These are phyloP conservation scores for Geodia barretti DNA, from an alignment of 37 sponge, comb jelly and placozoan species.

Conservation along the genomic window DNA sequence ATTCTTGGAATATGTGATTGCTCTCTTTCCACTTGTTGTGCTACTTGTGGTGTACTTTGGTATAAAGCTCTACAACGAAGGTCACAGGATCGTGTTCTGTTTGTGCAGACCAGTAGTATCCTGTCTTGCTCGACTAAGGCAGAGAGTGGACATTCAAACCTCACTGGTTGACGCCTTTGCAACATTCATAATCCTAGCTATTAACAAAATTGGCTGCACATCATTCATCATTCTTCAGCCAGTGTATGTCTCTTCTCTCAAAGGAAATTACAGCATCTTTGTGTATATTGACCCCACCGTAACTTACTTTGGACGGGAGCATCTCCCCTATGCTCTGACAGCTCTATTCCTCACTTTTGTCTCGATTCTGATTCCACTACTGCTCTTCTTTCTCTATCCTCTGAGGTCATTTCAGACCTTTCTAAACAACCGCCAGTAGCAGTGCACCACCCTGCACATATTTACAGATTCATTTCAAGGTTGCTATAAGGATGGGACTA, in stretches of 20 bases:
- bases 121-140: background rate
- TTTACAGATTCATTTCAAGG: slow-evolving; percentile 15
- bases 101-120: slow-evolving; percentile 6
- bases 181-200: slow-evolving; percentile 34
- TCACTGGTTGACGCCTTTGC: slow-evolving; percentile 37
- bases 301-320: slow-evolving; percentile 9
- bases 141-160: slow-evolving; percentile 6
- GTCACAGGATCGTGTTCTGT: background rate
- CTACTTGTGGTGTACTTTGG: background rate
- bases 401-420: background rate
- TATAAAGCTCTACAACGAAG: background rate
- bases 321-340: slow-evolving; percentile 15
- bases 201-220: slow-evolving; percentile 16
- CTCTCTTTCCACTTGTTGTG: slow-evolving; percentile 21
- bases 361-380: slow-evolving; percentile 10
- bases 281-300: slow-evolving; percentile 17
- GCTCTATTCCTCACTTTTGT: slow-evolving; percentile 15
- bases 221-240: slow-evolving; percentile 14
- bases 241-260: slow-evolving; percentile 1
- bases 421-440: background rate
- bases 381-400: slow-evolving; percentile 4
- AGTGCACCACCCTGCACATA: background rate
- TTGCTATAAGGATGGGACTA: slow-evolving; percentile 33
- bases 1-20: slow-evolving; percentile 14
- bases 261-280: background rate